Base-by-base conservation (phyloP, 2,888 invertebrate genomes). In the Rhogogaster chlorosoma region DNA sequence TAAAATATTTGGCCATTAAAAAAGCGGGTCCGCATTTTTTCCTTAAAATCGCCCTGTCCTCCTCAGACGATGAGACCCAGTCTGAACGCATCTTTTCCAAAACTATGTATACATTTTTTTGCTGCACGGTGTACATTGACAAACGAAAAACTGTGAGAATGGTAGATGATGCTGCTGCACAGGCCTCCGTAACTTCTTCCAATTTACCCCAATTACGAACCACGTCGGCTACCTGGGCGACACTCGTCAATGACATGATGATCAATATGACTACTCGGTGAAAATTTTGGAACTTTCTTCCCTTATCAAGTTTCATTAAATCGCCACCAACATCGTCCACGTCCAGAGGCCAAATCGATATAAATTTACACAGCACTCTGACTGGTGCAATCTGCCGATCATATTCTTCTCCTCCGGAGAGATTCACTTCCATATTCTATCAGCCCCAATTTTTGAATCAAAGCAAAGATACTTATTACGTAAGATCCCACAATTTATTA, bases 1-100 rank as follows among this genome's bases (percentile, higher is more conserved):
- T 89, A 42, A 93, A 93, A n/a, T 88, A 86, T 80, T 91, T 92
- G 0, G 91, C 87, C 3, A 92, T 83, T 7, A 86, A 87, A 67
- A 89, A 93, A 0, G 89, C 86, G 9, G 88, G 88, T 42, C 83
- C 75, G 67, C 91, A 91, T 82, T 89, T 91, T 67, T 90, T 80
- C 29, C 85, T 86, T 5, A 91, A 29, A 4, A 91, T 80, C 0
- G 22, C 9, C 61, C 85, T 87, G 32, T 90, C 89, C 10, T 89
- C 88, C 10, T 85, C 83, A 4, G 88, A 85, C 0, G 89, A 86
- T 9, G 78, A 18, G 10, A 49, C 36, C 93, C 93, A 93, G 61
- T 93, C 93, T 0, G 78, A 26, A 71, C 84, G 87, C 89, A 93
- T 93, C 1, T 85, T 89, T 5, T 89, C 87, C 12, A 92, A 83